Base-by-base conservation (phyloP, 1,140 invertebrate genomes). In the Schlechtendalia chinensis region DNA sequence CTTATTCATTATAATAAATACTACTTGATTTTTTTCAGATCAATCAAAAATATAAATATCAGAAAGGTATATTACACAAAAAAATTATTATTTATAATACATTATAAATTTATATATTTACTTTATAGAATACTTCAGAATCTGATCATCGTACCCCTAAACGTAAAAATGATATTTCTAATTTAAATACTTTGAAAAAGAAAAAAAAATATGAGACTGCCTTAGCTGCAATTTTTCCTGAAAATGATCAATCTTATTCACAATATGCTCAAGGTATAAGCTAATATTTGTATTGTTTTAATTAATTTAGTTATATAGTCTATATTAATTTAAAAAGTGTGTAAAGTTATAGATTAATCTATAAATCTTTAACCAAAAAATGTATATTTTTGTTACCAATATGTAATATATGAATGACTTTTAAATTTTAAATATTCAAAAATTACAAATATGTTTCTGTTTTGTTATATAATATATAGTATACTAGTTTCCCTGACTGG, bases 161-260 rank as follows among this genome's bases (percentile, higher is more conserved):
- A 63, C 75, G 75, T 29, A 79, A 79, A 50, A 79, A 16, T 79
- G 75, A 79, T 29, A 63, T 63, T 45, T 47, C 39, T 29, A 79
- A 59, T 19, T 63, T 39, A 19, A 79, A 47, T 14, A 63, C 22
- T 27, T 47, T 79, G 16, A 79, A 79, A 1, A 79, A 79, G 24
- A 79, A 79, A 29, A 79, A 79, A 63, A 79, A 79, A 63, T 79
- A 79, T 63, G 75, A 79, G 22, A 79, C 75, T 12, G 75, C 75
- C 10, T 50, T 79, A 16, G 75, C 75, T 29, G 75, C 75, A n/a
- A 79, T 79, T 19, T 79, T 61, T 79, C 75, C 75, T 50, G 75
- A 79, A 79, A 79, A 79, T 63, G 75, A 79, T 47, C 75, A 79
- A 12, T 79, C 75, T 17, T 61, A 79, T 22, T 79, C 16, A 27